phyloP scores from a whole-genome alignment of 2,888 invertebrate genomes.

The Lagria hirta region DNA sequence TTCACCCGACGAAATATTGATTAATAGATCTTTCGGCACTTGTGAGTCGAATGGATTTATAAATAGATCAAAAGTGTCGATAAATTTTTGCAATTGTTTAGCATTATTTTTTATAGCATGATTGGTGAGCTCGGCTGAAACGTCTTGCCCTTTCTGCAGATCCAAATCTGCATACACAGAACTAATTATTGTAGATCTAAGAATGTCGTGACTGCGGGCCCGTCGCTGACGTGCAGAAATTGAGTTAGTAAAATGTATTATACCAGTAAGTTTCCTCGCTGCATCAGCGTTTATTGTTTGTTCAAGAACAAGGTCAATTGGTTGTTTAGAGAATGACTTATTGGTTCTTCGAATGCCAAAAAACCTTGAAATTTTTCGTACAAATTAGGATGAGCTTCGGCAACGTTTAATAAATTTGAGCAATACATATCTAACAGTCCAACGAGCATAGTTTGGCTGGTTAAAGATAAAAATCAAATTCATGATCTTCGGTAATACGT shows the following conservation, averaged over 20 bases:
- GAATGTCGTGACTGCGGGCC: constrained; percentile 26
- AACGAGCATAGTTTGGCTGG: constrained; percentile 46
- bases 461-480: constrained; percentile 43
- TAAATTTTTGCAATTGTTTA: constrained; percentile 19
- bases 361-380: constrained; percentile 33
- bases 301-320: constrained; percentile 43
- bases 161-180: constrained; percentile 17
- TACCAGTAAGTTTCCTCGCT: constrained; percentile 27
- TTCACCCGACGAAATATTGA: constrained; percentile 4
- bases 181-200: constrained; percentile 13
- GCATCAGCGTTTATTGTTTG: too few relatives aligned
- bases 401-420: constrained; percentile 41
- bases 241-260: constrained; percentile 26
- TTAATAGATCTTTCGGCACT: constrained; percentile 16
- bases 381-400: constrained; percentile 41
- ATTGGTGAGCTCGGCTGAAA: constrained; percentile 1
- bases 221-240: constrained; percentile 38
- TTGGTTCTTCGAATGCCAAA: constrained; percentile 43
- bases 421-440: constrained; percentile 37
- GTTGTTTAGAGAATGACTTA: constrained; percentile 42
- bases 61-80: constrained; percentile 15
- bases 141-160: not conserved
- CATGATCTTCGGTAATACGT: constrained; percentile 38
- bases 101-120: constrained; percentile 7
- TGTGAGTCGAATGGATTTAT: constrained; percentile 11